Conservation (phyloP, 2,113 vertebrate species). For the Limnothrissa miodon region DNA sequence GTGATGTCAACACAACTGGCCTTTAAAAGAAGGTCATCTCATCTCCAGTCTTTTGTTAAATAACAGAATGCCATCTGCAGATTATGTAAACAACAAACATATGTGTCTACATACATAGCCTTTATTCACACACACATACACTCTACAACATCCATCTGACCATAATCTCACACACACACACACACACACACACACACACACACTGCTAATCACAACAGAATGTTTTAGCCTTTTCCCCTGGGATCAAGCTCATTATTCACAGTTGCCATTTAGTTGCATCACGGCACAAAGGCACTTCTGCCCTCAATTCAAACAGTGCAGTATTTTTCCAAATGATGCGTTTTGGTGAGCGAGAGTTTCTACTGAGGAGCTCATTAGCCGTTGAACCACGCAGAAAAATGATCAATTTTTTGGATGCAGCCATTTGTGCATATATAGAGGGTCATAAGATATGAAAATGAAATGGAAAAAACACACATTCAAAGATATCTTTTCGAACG, state of each 20-base stretch:
- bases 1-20: background rate
- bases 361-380: background rate
- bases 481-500: background rate
- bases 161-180: too few species aligned
- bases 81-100: background rate
- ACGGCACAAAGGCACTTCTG: background rate
- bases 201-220: slow-evolving; percentile 8
- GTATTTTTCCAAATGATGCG: background rate
- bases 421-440: background rate
- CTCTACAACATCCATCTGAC: too few species aligned
- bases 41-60: background rate
- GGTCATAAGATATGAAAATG: background rate
- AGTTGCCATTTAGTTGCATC: slow-evolving; percentile 12
- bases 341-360: background rate
- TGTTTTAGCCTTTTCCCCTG: background rate
- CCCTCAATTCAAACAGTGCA: background rate
- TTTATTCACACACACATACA: background rate
- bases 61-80: background rate
- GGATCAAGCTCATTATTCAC: slow-evolving; percentile 10
- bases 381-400: background rate
- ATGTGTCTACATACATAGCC: background rate
- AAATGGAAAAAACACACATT: background rate
- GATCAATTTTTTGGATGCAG: background rate
- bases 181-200: background rate
- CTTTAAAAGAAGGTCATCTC: background rate